These are phyloP conservation scores for Idaea aversata DNA, from an alignment of 2,888 invertebrate genomes.

Conservation along the genomic window DNA sequence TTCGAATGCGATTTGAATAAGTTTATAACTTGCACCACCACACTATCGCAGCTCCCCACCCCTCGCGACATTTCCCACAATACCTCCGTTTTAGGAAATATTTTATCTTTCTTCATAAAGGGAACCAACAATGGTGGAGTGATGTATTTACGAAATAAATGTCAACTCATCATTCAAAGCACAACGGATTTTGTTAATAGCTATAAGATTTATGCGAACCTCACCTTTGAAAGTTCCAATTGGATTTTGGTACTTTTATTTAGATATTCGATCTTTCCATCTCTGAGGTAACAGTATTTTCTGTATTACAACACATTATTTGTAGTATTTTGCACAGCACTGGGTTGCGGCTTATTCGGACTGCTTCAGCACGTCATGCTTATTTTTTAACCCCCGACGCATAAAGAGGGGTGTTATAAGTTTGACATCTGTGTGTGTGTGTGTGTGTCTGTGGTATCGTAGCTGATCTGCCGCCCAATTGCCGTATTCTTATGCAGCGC, in stretches of 20 bases:
- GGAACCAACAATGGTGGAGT: conserved; percentile 67
- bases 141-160: conserved; percentile 76
- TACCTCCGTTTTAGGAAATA: conserved; percentile 66
- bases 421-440: too few species aligned
- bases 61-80: conserved; percentile 68
- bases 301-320: too few species aligned
- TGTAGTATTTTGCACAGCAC: too few species aligned
- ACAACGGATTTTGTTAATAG: conserved; percentile 35
- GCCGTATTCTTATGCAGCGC: too few species aligned
- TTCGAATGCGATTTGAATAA: neutral
- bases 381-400: too few species aligned
- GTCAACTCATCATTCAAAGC: conserved; percentile 70
- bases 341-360: too few species aligned
- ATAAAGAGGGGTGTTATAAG: too few species aligned
- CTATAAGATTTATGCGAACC: neutral
- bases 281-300: too few species aligned
- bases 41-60: conserved; percentile 31
- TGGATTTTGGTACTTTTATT: neutral
- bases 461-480: too few species aligned
- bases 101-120: conserved; percentile 77
- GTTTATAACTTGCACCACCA: conserved; percentile 17
- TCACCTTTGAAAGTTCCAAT: neutral
- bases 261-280: neutral
- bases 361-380: too few species aligned
- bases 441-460: too few species aligned